These are phyloP conservation scores for Arctia plantaginis DNA, from an alignment of 2,888 invertebrate species.

Conservation along the genomic window DNA sequence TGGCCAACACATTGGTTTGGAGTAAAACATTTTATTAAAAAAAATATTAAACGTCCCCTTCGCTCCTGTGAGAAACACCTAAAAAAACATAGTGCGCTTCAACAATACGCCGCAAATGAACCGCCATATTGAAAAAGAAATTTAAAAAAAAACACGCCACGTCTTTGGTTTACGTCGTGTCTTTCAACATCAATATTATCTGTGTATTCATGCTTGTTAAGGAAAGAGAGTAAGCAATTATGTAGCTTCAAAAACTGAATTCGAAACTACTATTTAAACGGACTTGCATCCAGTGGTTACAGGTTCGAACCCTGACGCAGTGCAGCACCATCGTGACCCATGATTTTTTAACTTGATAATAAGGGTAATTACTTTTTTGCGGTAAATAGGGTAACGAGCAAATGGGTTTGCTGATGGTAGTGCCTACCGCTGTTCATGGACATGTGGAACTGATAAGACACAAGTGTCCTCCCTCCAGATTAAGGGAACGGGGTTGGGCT, in stretches of 20 bases:
- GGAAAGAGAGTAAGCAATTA: not conserved
- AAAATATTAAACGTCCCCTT: constrained; percentile 23
- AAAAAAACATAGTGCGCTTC: constrained; percentile 39
- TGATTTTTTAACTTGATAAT: too few relatives aligned
- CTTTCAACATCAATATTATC: constrained; percentile 20
- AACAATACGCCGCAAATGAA: constrained; percentile 75
- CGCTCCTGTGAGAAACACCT: constrained; percentile 21
- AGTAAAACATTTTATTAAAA: too few relatives aligned
- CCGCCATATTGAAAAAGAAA: constrained; percentile 62
- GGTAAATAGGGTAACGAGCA: too few relatives aligned
- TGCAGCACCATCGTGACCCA: too few relatives aligned
- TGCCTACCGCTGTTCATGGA: too few relatives aligned
- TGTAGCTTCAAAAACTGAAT: not conserved
- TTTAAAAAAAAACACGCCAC: constrained; percentile 41
- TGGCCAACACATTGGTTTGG: too few relatives aligned
- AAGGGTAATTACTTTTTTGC: too few relatives aligned
- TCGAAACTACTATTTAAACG: not conserved
- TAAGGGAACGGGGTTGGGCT: too few relatives aligned
- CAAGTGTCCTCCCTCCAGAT: too few relatives aligned
- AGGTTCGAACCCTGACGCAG: too few relatives aligned
- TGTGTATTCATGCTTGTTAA: constrained; percentile 10
- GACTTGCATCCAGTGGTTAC: not conserved
- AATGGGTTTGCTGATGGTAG: too few relatives aligned
- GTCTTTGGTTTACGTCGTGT: constrained; percentile 19
- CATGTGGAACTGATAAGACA: too few relatives aligned